A percentile compares a stretch with the other conserved stretches of the same genome.
Conservation (phyloP, 2,797 vertebrate species). For the Cryptoprocta ferox region DNA sequence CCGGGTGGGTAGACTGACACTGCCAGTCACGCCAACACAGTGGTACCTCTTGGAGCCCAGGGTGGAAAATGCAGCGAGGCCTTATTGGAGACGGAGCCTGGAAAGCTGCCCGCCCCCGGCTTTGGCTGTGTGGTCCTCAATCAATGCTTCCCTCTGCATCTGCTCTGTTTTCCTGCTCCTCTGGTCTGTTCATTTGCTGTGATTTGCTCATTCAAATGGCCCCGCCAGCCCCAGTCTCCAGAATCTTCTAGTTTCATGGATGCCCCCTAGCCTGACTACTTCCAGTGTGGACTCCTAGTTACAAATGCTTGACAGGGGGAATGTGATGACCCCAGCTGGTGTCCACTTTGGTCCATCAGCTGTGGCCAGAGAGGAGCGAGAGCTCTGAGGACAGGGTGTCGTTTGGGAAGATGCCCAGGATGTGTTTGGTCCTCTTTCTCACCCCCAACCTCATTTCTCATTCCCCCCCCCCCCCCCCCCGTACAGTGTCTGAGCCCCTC, state of each 20-base stretch:
- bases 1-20: background rate
- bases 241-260: background rate
- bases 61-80: background rate
- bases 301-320: background rate
- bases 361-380: background rate
- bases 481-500: conserved; percentile 95
- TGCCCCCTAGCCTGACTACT: background rate
- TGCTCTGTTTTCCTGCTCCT: background rate
- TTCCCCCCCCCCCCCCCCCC: background rate
- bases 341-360: background rate
- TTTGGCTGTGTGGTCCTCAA: background rate
- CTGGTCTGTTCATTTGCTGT: background rate
- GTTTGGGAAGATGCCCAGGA: background rate
- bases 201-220: background rate
- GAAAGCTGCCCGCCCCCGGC: background rate
- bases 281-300: background rate
- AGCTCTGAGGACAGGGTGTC: background rate
- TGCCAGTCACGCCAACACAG: accelerated
- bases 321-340: background rate
- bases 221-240: background rate
- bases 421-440: background rate
- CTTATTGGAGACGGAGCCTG: background rate
- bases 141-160: background rate
- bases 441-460: background rate
- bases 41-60: background rate